These are phyloP conservation scores for Rhabdophis nuchalis DNA, from an alignment of 2,797 vertebrate species.

Conservation along the genomic window DNA sequence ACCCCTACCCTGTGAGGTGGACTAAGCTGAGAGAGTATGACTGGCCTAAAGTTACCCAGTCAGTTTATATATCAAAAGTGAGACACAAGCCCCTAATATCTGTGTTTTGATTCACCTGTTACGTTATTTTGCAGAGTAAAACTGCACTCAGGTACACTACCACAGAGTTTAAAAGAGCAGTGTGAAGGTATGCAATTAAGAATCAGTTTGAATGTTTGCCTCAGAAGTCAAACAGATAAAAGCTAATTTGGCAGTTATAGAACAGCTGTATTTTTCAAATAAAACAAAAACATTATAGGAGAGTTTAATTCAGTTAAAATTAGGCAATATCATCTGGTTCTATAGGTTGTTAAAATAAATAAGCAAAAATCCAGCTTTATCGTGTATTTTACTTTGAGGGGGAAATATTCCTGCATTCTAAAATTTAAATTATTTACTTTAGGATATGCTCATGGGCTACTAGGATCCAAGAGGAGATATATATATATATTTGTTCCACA, in stretches of 20 bases:
- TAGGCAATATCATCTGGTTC: conserved; percentile 30
- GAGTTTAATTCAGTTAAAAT: conserved; percentile 20
- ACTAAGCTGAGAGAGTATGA: not conserved
- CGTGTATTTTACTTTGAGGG: not conserved
- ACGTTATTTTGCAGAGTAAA: not conserved
- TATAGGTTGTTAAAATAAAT: conserved; percentile 6
- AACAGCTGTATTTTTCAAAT: not conserved
- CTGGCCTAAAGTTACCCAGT: not conserved
- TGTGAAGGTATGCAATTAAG: not conserved
- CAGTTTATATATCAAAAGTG: not conserved
- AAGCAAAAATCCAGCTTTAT: not conserved
- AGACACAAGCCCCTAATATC: not conserved
- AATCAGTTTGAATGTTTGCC: not conserved
- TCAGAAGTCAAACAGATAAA: conserved; percentile 15
- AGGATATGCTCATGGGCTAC: not conserved
- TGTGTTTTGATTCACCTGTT: not conserved
- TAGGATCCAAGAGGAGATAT: not conserved
- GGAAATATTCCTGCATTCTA: not conserved
- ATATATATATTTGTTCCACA: no score
- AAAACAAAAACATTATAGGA: not conserved
- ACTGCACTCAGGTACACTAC: not conserved
- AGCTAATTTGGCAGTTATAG: not conserved
- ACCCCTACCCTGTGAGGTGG: not conserved
- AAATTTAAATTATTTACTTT: not conserved
- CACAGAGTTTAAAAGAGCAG: not conserved